phyloP scores from a whole-genome alignment of 2,797 vertebrate genomes.

The Coendou prehensilis region DNA sequence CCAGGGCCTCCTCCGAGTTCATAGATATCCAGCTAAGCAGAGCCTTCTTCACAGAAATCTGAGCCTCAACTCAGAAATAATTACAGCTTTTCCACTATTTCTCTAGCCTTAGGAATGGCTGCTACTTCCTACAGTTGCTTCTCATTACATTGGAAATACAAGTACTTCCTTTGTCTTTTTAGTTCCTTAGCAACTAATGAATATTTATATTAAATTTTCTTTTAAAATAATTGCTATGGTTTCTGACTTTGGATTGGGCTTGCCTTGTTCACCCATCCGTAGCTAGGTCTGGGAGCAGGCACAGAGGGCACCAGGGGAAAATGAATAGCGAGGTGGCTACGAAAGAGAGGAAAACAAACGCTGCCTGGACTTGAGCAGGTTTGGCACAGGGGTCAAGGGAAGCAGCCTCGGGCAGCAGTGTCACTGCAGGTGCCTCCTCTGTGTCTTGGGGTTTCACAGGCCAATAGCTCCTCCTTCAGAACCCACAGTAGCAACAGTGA shows the following conservation, averaged over 20 bases:
- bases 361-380: neutral
- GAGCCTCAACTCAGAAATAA: neutral
- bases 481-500: neutral
- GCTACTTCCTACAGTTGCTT: neutral
- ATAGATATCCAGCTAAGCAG: neutral
- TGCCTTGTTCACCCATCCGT: neutral
- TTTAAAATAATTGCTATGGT: neutral
- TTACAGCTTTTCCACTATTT: no score
- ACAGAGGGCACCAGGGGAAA: neutral
- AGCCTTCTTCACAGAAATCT: neutral
- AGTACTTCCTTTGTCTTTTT: neutral
- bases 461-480: no score
- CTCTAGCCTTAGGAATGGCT: no score
- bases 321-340: rapidly evolving
- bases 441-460: neutral
- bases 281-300: neutral
- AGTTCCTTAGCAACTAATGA: neutral
- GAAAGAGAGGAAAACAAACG: no score
- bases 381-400: neutral
- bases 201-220: neutral
- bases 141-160: neutral
- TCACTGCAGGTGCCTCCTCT: neutral
- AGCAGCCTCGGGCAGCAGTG: neutral
- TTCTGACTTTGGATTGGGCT: neutral
- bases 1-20: neutral